These are phyloP conservation scores for Microctenopoma stevenorrisi DNA, from an alignment of 2,797 vertebrate genomes.

Conservation along the genomic window DNA sequence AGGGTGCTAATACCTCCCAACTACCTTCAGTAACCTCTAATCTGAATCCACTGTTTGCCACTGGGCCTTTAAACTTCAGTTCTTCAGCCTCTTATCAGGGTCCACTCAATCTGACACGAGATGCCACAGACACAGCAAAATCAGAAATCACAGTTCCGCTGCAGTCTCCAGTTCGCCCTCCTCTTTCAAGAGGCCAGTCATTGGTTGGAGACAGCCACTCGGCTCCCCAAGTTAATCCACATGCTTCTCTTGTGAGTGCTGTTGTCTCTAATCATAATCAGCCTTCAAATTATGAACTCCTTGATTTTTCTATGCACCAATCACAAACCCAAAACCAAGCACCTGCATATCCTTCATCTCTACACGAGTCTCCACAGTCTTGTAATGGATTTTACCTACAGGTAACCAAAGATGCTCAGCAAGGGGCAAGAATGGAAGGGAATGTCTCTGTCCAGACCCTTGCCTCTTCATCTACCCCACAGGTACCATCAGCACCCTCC, in stretches of 20 bases:
- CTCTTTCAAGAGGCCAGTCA: conserved; percentile 72
- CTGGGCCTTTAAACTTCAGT: conserved; percentile 69
- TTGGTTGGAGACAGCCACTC: conserved; percentile 65
- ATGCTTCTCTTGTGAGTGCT: conserved; percentile 60
- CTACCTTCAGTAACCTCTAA: conserved; percentile 64
- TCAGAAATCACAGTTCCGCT: conserved; percentile 70
- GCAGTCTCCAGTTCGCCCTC: conserved; percentile 56
- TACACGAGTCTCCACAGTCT: conserved; percentile 70
- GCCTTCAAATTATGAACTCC: conserved; percentile 82
- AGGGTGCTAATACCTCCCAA: conserved; percentile 71
- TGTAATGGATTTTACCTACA: conserved; percentile 93
- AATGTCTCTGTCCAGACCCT: conserved; percentile 57
- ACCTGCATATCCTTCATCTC: conserved; percentile 65
- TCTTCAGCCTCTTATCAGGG: conserved; percentile 68
- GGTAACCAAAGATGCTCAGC: conserved; percentile 91
- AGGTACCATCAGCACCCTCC: conserved; percentile 52
- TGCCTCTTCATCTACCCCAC: conserved; percentile 47
- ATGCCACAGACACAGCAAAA: conserved; percentile 71
- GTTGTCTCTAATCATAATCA: conserved; percentile 79
- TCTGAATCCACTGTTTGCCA: conserved; percentile 77
- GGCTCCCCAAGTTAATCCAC: conserved; percentile 64
- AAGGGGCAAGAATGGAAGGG: conserved; percentile 68
- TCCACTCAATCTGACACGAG: conserved; percentile 83
- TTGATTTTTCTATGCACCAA: conserved; percentile 89
- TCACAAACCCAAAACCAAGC: conserved; percentile 79